These are phyloP conservation scores for Tetragonula carbonaria DNA, from an alignment of 2,888 invertebrate genomes.

Conservation along the genomic window DNA sequence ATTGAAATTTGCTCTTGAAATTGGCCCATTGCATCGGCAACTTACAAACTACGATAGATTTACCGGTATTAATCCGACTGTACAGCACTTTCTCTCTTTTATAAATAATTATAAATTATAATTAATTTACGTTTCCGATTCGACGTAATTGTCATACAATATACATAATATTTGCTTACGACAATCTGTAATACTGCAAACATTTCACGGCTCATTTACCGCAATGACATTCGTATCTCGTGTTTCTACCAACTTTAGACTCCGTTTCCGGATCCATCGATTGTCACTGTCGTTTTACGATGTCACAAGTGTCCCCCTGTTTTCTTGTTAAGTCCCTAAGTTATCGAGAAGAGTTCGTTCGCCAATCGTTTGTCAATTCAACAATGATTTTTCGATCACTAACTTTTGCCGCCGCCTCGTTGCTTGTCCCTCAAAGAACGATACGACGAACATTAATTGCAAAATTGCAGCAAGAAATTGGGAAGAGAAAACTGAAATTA, in stretches of 20 bases:
- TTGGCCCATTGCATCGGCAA: conserved; percentile 45
- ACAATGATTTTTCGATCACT: conserved; percentile 38
- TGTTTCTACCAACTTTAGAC: background rate
- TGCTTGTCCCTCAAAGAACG: conserved; percentile 6
- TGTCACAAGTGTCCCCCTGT: background rate
- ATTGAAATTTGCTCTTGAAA: conserved; percentile 26
- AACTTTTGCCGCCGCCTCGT: conserved; percentile 13
- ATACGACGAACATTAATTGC: conserved; percentile 17
- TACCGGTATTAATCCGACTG: conserved; percentile 74
- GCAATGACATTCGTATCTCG: background rate
- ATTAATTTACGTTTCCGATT: conserved; percentile 66
- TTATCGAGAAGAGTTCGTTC: conserved; percentile 38
- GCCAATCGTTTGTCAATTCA: conserved; percentile 22
- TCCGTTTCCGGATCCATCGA: background rate
- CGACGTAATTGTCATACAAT: conserved; percentile 67
- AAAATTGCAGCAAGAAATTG: conserved; percentile 49
- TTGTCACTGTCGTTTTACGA: background rate
- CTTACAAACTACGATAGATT: conserved; percentile 66
- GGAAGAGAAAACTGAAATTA: conserved; percentile 56
- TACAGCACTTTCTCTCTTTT: conserved; percentile 71
- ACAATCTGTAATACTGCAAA: conserved; percentile 81
- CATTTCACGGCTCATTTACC: conserved; percentile 30
- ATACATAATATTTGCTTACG: conserved; percentile 71
- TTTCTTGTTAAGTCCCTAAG: conserved; percentile 43
- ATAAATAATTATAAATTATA: conserved; percentile 80